phyloP scores from a whole-genome alignment of 2,113 vertebrate genomes.

The Macrotus californicus region DNA sequence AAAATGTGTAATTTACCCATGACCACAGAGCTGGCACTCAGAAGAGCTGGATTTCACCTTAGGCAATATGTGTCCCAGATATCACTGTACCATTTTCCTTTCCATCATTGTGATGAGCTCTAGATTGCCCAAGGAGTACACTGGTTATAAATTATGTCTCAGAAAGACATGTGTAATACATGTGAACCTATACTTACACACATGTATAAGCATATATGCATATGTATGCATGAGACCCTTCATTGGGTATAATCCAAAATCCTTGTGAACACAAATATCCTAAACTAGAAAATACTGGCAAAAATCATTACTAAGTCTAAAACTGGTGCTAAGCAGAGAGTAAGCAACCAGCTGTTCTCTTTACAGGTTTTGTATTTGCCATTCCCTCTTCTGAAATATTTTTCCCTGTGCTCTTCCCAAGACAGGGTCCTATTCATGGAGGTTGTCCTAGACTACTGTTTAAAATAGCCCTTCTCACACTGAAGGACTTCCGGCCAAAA shows the following conservation, averaged over 20 bases:
- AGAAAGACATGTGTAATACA: not conserved
- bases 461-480: not conserved
- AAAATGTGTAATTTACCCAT: not conserved
- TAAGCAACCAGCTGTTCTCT: accelerated
- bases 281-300: not conserved
- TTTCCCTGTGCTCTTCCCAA: not conserved
- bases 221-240: not conserved
- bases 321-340: not conserved
- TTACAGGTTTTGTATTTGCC: not conserved
- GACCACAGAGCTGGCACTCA: accelerated
- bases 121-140: not conserved
- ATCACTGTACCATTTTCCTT: not conserved
- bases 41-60: not conserved
- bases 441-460: not conserved
- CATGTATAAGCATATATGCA: too few relatives aligned
- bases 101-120: not conserved
- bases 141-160: too few relatives aligned
- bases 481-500: too few relatives aligned
- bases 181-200: accelerated
- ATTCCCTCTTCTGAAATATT: not conserved
- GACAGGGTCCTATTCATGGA: not conserved
- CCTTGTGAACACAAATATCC: not conserved
- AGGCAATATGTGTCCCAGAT: not conserved
- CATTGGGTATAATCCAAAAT: not conserved
- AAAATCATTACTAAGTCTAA: not conserved